A percentile compares a stretch with the other conserved stretches of the same genome.
phyloP scores from a whole-genome alignment of 2,113 vertebrate species.

The Syrmaticus mikado region DNA sequence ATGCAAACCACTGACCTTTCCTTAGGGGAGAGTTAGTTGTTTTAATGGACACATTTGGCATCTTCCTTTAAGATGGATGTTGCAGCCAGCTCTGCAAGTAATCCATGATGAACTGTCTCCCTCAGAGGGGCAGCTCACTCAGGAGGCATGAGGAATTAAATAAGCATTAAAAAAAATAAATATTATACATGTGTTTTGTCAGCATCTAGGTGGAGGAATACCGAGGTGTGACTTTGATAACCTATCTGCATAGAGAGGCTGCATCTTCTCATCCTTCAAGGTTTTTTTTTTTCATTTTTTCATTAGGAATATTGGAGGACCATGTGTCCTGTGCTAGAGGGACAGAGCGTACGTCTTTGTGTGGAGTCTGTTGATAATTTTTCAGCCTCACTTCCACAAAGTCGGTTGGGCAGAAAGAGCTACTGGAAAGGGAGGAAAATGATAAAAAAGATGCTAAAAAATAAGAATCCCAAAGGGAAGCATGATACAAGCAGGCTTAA shows the following conservation, averaged over 20 bases:
- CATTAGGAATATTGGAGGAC: background rate
- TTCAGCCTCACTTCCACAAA: background rate
- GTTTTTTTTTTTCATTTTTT: background rate
- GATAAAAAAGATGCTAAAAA: background rate
- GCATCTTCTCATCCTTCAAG: background rate
- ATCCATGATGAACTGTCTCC: conserved; percentile 20
- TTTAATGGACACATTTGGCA: background rate
- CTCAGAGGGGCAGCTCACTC: background rate
- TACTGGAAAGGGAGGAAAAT: background rate
- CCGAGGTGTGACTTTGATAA: background rate
- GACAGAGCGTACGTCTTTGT: background rate
- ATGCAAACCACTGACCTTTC: background rate
- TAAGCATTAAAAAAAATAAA: background rate
- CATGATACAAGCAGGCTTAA: background rate
- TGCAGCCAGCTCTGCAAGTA: background rate
- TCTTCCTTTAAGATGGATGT: background rate
- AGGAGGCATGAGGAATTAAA: background rate
- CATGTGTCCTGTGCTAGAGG: too few relatives aligned
- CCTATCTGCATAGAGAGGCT: background rate
- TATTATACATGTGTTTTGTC: background rate
- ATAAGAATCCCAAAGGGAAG: background rate
- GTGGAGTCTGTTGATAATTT: background rate
- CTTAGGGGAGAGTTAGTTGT: background rate
- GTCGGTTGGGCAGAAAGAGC: background rate
- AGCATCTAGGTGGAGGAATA: background rate